Conservation (phyloP, 2,888 invertebrate species). For the Eristalis arbustorum region DNA sequence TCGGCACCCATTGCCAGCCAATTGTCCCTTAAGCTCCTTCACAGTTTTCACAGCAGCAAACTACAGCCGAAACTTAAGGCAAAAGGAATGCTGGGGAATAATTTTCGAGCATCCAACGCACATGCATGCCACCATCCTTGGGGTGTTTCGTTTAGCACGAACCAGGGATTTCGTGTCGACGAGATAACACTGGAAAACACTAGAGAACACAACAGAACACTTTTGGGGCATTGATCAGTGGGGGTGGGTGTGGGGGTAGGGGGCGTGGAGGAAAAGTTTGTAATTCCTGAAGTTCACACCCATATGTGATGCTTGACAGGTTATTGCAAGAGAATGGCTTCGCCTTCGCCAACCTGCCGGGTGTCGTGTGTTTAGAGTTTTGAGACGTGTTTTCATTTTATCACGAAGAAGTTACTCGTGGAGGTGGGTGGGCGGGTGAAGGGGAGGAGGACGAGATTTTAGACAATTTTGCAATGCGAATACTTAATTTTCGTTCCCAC, state of each 20-base stretch:
- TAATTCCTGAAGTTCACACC: slow-evolving; percentile 40
- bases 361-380: background rate
- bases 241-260: background rate
- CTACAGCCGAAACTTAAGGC: slow-evolving; percentile 12
- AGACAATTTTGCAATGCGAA: background rate
- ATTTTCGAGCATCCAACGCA: slow-evolving; percentile 37
- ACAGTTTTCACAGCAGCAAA: slow-evolving; percentile 31
- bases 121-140: slow-evolving; percentile 20
- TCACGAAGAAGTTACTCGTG: background rate
- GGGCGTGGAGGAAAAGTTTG: background rate
- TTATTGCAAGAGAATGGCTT: slow-evolving; percentile 8
- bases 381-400: slow-evolving; percentile 31
- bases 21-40: slow-evolving; percentile 60
- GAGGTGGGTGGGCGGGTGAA: background rate
- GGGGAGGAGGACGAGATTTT: too few relatives aligned
- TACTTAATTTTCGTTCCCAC: background rate
- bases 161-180: slow-evolving; percentile 13
- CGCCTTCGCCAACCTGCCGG: background rate
- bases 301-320: slow-evolving; percentile 30
- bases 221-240: background rate
- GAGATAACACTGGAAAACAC: slow-evolving; percentile 25
- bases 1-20: slow-evolving; percentile 26
- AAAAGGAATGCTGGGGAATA: slow-evolving; percentile 11
- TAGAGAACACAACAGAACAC: slow-evolving; percentile 34
- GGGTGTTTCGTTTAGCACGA: slow-evolving; percentile 43